These are phyloP conservation scores for Eriosoma lanigerum DNA, from an alignment of 1,140 invertebrate genomes.

Conservation along the genomic window DNA sequence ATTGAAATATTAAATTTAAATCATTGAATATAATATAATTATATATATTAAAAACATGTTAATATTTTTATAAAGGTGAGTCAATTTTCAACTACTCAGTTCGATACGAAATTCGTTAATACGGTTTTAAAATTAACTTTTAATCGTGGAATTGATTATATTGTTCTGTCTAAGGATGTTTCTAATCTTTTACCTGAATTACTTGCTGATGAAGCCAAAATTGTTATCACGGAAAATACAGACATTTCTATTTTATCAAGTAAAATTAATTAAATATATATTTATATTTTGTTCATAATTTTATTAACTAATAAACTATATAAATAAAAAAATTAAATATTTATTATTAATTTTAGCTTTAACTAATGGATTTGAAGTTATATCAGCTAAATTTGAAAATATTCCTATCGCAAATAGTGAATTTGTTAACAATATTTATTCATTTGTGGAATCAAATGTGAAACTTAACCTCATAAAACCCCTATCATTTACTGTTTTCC, in stretches of 20 bases:
- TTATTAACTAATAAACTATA: neutral
- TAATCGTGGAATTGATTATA: conserved; percentile 18
- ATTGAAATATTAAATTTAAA: no score
- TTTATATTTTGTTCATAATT: neutral
- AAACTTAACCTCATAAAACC: conserved; percentile 25
- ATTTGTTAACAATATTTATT: neutral
- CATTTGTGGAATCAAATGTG: neutral
- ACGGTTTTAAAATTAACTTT: neutral
- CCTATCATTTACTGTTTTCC: neutral
- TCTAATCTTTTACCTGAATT: conserved; percentile 22
- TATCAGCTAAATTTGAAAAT: conserved; percentile 31
- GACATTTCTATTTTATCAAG: conserved; percentile 31
- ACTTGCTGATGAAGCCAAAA: neutral
- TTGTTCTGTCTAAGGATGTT: neutral
- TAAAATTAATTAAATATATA: conserved; percentile 12
- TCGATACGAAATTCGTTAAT: conserved; percentile 37
- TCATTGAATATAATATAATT: neutral
- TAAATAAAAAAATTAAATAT: neutral
- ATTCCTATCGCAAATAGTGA: neutral
- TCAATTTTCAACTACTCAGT: neutral
- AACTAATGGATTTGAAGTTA: neutral
- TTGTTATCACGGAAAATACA: neutral
- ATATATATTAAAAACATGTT: neutral
- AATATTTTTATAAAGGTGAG: conserved; percentile 18
- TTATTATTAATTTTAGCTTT: neutral